phyloP scores from a whole-genome alignment of 2,113 vertebrate genomes.

The Mobula hypostoma region DNA sequence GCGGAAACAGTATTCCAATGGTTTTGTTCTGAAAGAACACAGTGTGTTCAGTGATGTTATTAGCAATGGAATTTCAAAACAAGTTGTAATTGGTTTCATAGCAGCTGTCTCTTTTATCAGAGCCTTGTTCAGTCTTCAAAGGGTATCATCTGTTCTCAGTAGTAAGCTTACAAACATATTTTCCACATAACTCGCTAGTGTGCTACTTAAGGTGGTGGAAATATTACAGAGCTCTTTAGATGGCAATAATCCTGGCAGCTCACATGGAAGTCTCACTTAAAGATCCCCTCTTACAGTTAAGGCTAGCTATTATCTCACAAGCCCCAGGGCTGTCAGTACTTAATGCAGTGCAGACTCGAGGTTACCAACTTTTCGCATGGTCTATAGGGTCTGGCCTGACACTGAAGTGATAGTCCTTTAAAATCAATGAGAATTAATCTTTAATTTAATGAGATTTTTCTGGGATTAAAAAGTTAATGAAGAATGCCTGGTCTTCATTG shows the following conservation, averaged over 20 bases:
- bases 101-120: conserved; percentile 3
- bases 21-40: background rate
- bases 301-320: background rate
- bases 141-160: background rate
- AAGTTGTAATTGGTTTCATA: conserved; percentile 22
- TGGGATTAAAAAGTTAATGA: conserved; percentile 36
- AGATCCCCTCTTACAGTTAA: background rate
- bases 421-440: conserved; percentile 45
- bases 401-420: conserved; percentile 28
- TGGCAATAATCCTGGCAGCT: background rate
- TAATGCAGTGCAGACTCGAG: background rate
- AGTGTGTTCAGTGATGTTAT: background rate
- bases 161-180: background rate
- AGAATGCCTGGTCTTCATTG: conserved; percentile 38
- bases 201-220: conserved; percentile 1
- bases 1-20: background rate
- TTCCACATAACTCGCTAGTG: background rate
- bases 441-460: conserved; percentile 45
- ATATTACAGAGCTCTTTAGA: background rate
- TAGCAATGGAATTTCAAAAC: conserved; percentile 27
- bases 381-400: conserved; percentile 31
- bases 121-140: conserved; percentile 7
- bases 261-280: conserved; percentile 10
- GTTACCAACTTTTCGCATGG: background rate
- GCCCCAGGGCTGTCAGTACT: background rate